phyloP scores from a whole-genome alignment of 1,140 invertebrate species.

The Drosophila santomea region DNA sequence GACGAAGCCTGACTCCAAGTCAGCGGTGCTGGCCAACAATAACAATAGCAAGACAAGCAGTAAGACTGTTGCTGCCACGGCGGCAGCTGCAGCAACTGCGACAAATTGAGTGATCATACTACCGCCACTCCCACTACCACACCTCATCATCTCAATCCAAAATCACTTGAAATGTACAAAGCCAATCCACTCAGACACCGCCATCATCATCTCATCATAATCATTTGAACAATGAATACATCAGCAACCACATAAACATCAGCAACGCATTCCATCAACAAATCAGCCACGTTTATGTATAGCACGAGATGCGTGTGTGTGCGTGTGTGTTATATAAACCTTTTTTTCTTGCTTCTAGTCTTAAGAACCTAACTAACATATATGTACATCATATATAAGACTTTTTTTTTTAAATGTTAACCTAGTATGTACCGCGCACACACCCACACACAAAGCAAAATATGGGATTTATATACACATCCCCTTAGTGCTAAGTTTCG shows the following conservation, averaged over 20 bases:
- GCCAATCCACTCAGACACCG: slow-evolving; percentile 24
- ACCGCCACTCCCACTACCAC: not conserved
- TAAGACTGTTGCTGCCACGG: slow-evolving; percentile 29
- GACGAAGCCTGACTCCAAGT: slow-evolving; percentile 31
- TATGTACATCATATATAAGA: slow-evolving; percentile 36
- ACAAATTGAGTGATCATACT: slow-evolving; percentile 11
- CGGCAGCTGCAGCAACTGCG: slow-evolving; percentile 6
- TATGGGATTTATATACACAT: slow-evolving; percentile 5
- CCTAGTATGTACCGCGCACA: slow-evolving; percentile 55
- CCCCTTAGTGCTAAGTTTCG: slow-evolving; percentile 22
- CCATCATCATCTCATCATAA: slow-evolving; percentile 14
- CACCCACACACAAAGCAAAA: slow-evolving; percentile 19
- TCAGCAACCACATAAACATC: slow-evolving; percentile 15
- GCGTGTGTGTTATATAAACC: slow-evolving; percentile 27
- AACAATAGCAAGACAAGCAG: slow-evolving; percentile 22
- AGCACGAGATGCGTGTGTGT: slow-evolving; percentile 26
- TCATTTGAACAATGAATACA: slow-evolving; percentile 7
- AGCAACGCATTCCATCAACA: slow-evolving; percentile 32
- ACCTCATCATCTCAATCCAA: not conserved
- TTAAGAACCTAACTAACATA: slow-evolving; percentile 29
- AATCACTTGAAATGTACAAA: slow-evolving; percentile 47
- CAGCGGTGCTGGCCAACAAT: slow-evolving; percentile 10
- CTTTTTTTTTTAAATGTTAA: slow-evolving; percentile 64
- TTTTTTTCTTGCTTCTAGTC: slow-evolving; percentile 45
- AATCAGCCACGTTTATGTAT: slow-evolving; percentile 24